phyloP scores from a whole-genome alignment of 1,140 invertebrate genomes.

The Ganaspis sp. region DNA sequence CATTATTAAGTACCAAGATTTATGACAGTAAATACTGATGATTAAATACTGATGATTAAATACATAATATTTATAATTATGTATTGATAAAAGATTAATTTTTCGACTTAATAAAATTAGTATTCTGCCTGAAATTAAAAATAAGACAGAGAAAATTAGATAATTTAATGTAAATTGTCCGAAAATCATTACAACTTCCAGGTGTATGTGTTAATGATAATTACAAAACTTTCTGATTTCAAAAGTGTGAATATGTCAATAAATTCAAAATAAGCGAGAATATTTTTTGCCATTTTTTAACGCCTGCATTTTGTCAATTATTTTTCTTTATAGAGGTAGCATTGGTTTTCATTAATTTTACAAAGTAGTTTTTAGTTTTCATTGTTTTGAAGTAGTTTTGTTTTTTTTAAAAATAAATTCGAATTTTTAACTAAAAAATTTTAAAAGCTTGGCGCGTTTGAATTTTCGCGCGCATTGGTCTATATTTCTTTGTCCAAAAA shows the following conservation, averaged over 20 bases:
- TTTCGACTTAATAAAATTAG: too few relatives aligned
- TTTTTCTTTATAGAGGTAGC: too few relatives aligned
- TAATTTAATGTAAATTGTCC: neutral
- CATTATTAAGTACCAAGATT: neutral
- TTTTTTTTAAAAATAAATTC: too few relatives aligned
- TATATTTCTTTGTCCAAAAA: too few relatives aligned
- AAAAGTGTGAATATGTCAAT: constrained; percentile 10
- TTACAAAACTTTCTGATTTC: neutral
- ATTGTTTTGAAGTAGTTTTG: too few relatives aligned
- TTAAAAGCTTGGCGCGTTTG: too few relatives aligned
- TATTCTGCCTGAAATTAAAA: neutral
- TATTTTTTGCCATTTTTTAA: neutral
- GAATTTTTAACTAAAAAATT: too few relatives aligned
- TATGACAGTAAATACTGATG: neutral
- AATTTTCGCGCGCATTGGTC: too few relatives aligned
- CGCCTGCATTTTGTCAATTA: neutral
- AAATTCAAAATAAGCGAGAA: neutral
- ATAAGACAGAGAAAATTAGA: neutral
- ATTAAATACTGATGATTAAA: neutral
- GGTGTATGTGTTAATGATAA: constrained; percentile 4
- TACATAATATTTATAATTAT: neutral
- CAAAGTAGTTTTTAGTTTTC: too few relatives aligned
- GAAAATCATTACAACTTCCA: neutral
- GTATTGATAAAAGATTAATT: neutral
- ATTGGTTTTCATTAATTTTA: too few relatives aligned